Evolutionary conservation across 2,797 vertebrate genomes (phyloP).

Genomic region (Morelia viridis): DNA sequence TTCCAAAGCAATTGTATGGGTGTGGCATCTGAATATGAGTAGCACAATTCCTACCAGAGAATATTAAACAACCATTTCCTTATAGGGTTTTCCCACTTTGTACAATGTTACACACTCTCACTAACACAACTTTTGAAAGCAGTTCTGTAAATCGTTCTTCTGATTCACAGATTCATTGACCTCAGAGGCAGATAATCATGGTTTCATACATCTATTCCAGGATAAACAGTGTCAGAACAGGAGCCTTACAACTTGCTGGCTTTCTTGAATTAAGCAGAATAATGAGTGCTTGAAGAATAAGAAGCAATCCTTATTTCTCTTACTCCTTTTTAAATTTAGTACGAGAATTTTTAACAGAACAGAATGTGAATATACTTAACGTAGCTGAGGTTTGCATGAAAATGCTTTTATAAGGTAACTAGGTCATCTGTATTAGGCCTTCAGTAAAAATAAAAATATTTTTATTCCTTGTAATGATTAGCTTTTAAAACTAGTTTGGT

Average conservation of each 20-base stretch:
- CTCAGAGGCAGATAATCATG: background rate
- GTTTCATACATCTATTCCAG: background rate
- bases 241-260: background rate
- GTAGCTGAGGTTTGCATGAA: background rate
- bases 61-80: constrained; percentile 48
- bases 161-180: background rate
- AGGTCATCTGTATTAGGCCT: background rate
- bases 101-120: constrained; percentile 10
- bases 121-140: constrained; percentile 27
- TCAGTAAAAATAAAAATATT: background rate
- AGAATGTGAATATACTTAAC: fast-evolving
- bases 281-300: background rate
- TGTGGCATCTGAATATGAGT: background rate
- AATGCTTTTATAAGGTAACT: fast-evolving
- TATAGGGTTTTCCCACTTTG: constrained; percentile 33
- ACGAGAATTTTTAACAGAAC: fast-evolving
- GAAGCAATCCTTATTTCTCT: background rate
- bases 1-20: constrained; percentile 56
- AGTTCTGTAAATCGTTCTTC: background rate
- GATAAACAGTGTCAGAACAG: background rate
- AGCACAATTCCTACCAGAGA: constrained; percentile 11
- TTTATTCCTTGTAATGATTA: background rate
- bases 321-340: fast-evolving
- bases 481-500: background rate
- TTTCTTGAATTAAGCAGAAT: constrained; percentile 5